phyloP scores from a whole-genome alignment of 1,140 invertebrate species.

The Dendroctonus ponderosae region DNA sequence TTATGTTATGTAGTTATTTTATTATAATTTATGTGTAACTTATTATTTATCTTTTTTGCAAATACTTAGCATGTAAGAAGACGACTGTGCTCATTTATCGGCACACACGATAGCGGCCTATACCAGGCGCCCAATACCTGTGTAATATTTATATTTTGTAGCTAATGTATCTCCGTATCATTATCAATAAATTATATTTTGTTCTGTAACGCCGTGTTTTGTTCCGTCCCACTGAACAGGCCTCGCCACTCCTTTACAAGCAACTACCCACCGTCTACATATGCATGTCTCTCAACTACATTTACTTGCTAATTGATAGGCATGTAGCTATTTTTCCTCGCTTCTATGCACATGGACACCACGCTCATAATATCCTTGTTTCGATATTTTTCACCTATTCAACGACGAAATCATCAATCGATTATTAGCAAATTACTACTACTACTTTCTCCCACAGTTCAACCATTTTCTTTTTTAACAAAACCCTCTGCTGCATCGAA shows the following conservation, averaged over 20 bases:
- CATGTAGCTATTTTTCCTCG: too few relatives aligned
- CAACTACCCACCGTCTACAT: conserved; percentile 16
- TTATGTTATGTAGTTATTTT: conserved; percentile 53
- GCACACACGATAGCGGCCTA: conserved; percentile 38
- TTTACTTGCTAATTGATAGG: conserved; percentile 1
- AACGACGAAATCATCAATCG: too few relatives aligned
- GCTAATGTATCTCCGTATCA: conserved; percentile 48
- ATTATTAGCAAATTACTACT: too few relatives aligned
- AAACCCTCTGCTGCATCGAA: too few relatives aligned
- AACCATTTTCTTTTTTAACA: too few relatives aligned
- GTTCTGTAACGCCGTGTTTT: conserved; percentile 30
- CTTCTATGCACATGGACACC: too few relatives aligned
- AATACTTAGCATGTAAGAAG: conserved; percentile 40
- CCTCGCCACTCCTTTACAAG: conserved; percentile 31
- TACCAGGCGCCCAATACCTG: conserved; percentile 43
- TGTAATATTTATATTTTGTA: conserved; percentile 50
- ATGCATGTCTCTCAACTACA: conserved; percentile 5
- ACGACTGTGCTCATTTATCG: conserved; percentile 43
- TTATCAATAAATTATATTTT: conserved; percentile 53
- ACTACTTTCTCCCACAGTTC: too few relatives aligned
- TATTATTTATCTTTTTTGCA: conserved; percentile 49
- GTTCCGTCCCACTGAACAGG: conserved; percentile 34
- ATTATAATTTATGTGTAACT: conserved; percentile 54
- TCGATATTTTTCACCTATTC: too few relatives aligned
- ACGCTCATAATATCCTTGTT: too few relatives aligned